Evolutionary conservation across 2,797 vertebrate species (phyloP).

Genomic region (Phrynocephalus forsythii): DNA sequence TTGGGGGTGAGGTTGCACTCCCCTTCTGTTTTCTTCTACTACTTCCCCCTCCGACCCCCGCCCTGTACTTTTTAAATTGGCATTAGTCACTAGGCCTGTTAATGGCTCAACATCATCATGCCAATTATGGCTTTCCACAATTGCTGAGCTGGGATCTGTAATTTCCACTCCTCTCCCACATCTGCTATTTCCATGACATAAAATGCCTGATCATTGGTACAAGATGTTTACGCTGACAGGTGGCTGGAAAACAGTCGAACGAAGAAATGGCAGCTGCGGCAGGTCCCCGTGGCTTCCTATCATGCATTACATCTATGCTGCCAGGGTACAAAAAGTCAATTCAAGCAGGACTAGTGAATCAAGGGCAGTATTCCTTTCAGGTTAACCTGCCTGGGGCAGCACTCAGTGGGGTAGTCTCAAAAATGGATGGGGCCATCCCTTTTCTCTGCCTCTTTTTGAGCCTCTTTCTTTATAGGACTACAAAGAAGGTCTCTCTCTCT

Average conservation of each 20-base stretch:
- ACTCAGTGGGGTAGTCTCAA: background rate
- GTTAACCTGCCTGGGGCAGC: background rate
- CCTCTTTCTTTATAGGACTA: background rate
- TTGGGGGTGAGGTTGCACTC: background rate
- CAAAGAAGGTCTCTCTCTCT: too few relatives aligned
- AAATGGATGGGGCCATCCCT: background rate
- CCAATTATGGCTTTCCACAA: slow-evolving; percentile 43
- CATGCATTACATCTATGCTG: background rate
- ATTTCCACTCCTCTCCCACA: background rate
- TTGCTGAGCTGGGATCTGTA: slow-evolving; percentile 21
- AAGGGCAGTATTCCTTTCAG: background rate
- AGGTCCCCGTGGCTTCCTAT: background rate
- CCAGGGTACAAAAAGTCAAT: background rate
- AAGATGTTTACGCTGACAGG: background rate
- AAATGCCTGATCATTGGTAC: slow-evolving; percentile 7
- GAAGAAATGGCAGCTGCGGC: background rate
- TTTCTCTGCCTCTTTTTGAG: too few relatives aligned
- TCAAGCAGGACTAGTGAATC: background rate
- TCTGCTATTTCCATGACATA: slow-evolving; percentile 15
- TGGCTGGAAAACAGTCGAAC: background rate
- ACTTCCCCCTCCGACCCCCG: too few relatives aligned
- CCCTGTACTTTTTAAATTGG: slow-evolving; percentile 5
- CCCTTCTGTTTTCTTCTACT: background rate
- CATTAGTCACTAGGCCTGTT: accelerated
- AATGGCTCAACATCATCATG: accelerated